Evolutionary conservation across 2,888 invertebrate genomes (phyloP).

Genomic region (Eupeodes luniger): DNA sequence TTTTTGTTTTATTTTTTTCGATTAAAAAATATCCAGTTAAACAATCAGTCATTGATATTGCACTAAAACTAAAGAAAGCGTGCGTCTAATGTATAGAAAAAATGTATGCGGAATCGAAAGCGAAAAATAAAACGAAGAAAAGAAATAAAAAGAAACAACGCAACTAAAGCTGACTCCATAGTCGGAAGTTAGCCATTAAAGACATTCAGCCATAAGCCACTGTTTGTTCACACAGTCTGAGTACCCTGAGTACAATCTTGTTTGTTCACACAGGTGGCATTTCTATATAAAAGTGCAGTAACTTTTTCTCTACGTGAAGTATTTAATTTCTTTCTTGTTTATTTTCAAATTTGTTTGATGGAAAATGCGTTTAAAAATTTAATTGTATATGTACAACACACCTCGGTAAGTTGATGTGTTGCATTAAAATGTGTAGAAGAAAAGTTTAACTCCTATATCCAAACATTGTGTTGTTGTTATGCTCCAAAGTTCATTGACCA

Average conservation of each 20-base stretch:
- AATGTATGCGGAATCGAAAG: slow-evolving; percentile 59
- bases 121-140: slow-evolving; percentile 21
- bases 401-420: neutral
- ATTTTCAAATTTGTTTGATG: slow-evolving; percentile 10
- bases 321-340: slow-evolving; percentile 5
- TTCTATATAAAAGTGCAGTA: slow-evolving; percentile 18
- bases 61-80: slow-evolving; percentile 58
- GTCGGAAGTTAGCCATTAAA: slow-evolving; percentile 70
- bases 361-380: slow-evolving; percentile 61
- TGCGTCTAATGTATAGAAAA: slow-evolving; percentile 5
- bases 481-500: slow-evolving; percentile 17
- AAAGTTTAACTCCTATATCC: slow-evolving; percentile 43
- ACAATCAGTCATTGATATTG: slow-evolving; percentile 46
- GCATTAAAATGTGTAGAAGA: slow-evolving; percentile 37
- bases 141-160: slow-evolving; percentile 19
- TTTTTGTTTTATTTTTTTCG: slow-evolving; percentile 1
- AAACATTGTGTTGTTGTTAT: neutral
- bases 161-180: slow-evolving; percentile 36
- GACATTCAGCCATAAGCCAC: slow-evolving; percentile 63
- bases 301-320: slow-evolving; percentile 57
- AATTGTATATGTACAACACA: slow-evolving; percentile 21
- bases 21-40: slow-evolving; percentile 33
- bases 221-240: slow-evolving; percentile 37
- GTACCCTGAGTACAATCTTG: slow-evolving; percentile 13
- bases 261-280: slow-evolving; percentile 62